Base-by-base conservation (phyloP, 2,888 invertebrate genomes). In the Maniola hyperantus region DNA sequence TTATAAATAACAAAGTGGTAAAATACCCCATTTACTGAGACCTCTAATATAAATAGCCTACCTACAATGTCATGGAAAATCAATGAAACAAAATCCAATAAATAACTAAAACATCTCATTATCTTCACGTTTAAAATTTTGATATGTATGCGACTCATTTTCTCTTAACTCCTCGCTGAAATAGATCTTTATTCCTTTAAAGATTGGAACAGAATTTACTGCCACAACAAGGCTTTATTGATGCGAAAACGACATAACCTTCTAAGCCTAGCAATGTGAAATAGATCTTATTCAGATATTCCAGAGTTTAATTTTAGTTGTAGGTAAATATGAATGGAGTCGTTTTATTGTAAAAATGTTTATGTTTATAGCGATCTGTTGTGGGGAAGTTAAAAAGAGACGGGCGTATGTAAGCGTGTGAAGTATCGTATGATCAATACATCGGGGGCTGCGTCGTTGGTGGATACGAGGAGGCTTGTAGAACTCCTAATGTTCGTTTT, bases 111-210 rank as follows among this genome's bases (percentile, higher is more conserved):
- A 72, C 71, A 65, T 65, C 71, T 69, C 71, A 69, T 65, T 67
- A 73, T 82, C 74, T 5, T 13, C 5, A 77, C 78, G 86, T 76
- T 79, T 87, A 79, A 79, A 84, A 81, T 81, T 80, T 76, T 79
- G 77, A 74, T 79, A 82, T 87, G 4, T 0, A 0, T 26, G 88
- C 79, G 80, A 86, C 78, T 84, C 88, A 89, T 88, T 91, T 89
- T 91, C 84, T 84, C 77, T 85, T 81, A 85, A 81, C 87, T 80
- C 82, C 59, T 71, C 78, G 72, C 76, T 89, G 90, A 89, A 91
- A 91, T 89, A 89, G 85, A 91, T 90, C 91, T 89, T 89, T 91
- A 90, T 90, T 89, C 88, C 89, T 89, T 89, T 90, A 89, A 88
- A 86, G 82, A 83, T 83, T 85, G 79, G 82, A 83, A 82, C 87